Evolutionary conservation across 2,888 invertebrate species (phyloP).

Genomic region (Hirtodrosophila confusa): DNA sequence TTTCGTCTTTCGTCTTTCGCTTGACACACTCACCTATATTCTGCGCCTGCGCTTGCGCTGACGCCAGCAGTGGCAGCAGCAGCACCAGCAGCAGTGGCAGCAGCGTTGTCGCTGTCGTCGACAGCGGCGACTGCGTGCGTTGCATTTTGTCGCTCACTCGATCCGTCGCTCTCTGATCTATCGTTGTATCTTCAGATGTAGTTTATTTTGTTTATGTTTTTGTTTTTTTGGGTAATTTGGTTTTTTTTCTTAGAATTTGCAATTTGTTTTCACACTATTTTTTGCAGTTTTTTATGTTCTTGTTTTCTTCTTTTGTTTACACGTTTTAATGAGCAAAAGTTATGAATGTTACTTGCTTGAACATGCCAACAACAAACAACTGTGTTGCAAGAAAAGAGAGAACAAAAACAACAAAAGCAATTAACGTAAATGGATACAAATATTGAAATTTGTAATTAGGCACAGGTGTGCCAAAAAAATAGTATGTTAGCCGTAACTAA

Average conservation of each 20-base stretch:
- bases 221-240: conserved; percentile 9
- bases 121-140: conserved; percentile 68
- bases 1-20: conserved; percentile 55
- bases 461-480: conserved; percentile 28
- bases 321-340: conserved; percentile 38
- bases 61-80: conserved; percentile 67
- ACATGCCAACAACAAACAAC: conserved; percentile 20
- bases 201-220: background rate
- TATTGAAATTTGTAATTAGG: conserved; percentile 4
- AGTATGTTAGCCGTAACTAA: no score
- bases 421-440: conserved; percentile 7
- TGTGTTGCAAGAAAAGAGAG: conserved; percentile 15
- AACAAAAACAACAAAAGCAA: conserved; percentile 19
- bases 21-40: conserved; percentile 83
- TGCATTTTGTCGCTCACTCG: conserved; percentile 65
- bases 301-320: conserved; percentile 20
- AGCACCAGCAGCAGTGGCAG: conserved; percentile 64
- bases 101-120: conserved; percentile 30
- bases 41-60: conserved; percentile 76
- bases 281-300: conserved; percentile 16
- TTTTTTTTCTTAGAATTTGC: conserved; percentile 38
- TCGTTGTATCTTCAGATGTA: conserved; percentile 3
- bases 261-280: conserved; percentile 49
- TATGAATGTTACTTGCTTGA: conserved; percentile 29
- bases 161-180: conserved; percentile 4